These are phyloP conservation scores for Chymomyza caudatula DNA, from an alignment of 2,888 invertebrate species.

Conservation along the genomic window DNA sequence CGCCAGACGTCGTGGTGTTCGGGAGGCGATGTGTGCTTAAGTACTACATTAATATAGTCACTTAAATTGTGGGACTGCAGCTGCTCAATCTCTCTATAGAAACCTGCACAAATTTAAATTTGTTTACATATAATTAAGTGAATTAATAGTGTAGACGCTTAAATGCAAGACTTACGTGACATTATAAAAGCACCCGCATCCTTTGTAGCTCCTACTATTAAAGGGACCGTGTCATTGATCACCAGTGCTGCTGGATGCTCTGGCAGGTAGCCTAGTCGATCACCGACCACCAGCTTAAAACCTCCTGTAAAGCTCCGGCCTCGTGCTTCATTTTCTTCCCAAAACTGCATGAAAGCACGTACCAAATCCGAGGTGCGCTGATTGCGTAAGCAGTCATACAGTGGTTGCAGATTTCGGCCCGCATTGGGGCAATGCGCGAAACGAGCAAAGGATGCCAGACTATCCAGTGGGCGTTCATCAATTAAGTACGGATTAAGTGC, in stretches of 20 bases:
- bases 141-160: background rate
- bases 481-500: conserved; percentile 79
- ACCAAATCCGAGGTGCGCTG: conserved; percentile 68
- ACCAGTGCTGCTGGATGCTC: conserved; percentile 67
- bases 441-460: conserved; percentile 75
- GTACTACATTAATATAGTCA: conserved; percentile 72
- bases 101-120: conserved; percentile 47
- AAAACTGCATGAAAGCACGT: conserved; percentile 57
- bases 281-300: conserved; percentile 74
- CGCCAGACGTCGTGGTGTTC: conserved; percentile 66
- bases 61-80: conserved; percentile 65
- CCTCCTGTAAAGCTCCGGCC: conserved; percentile 67
- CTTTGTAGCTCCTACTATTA: conserved; percentile 78
- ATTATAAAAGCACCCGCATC: conserved; percentile 79
- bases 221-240: conserved; percentile 67
- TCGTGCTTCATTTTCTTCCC: conserved; percentile 60
- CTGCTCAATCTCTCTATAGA: conserved; percentile 63
- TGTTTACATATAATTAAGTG: background rate
- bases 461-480: conserved; percentile 76
- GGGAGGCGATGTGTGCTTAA: conserved; percentile 67
- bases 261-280: conserved; percentile 69
- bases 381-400: conserved; percentile 58
- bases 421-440: conserved; percentile 71
- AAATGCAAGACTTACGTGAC: conserved; percentile 71
- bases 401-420: conserved; percentile 11